Conservation (phyloP, 2,113 vertebrate species). For the Noctilio leporinus region DNA sequence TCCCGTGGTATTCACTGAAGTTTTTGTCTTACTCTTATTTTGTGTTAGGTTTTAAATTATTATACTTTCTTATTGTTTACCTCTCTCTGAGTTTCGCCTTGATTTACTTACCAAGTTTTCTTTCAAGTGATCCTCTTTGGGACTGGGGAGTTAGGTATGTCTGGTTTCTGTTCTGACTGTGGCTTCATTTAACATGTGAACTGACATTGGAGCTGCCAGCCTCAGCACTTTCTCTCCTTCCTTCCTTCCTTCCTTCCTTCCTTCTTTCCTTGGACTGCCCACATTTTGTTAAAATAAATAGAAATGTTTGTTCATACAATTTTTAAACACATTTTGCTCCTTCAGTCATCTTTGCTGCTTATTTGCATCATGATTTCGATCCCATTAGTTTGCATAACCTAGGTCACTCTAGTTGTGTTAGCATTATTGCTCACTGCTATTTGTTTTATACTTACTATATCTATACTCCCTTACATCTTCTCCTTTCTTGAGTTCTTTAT, state of each 20-base stretch:
- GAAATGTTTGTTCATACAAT: neutral
- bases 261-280: neutral
- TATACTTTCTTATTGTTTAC: neutral
- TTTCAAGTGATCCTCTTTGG: neutral
- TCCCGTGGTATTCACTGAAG: neutral
- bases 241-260: too few species aligned
- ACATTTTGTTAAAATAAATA: conserved; percentile 23
- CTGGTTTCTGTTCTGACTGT: neutral
- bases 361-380: neutral
- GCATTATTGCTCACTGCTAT: neutral
- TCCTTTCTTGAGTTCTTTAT: neutral
- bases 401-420: neutral
- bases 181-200: neutral
- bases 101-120: neutral
- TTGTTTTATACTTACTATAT: neutral
- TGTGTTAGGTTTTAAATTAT: neutral
- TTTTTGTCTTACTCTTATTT: neutral
- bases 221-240: neutral
- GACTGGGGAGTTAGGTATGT: neutral
- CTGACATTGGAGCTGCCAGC: neutral
- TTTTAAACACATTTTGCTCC: neutral
- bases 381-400: neutral
- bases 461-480: neutral
- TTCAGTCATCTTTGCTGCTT: neutral
- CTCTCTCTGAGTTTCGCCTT: neutral